Conservation (phyloP, 2,888 invertebrate species). For the Meganola albula region DNA sequence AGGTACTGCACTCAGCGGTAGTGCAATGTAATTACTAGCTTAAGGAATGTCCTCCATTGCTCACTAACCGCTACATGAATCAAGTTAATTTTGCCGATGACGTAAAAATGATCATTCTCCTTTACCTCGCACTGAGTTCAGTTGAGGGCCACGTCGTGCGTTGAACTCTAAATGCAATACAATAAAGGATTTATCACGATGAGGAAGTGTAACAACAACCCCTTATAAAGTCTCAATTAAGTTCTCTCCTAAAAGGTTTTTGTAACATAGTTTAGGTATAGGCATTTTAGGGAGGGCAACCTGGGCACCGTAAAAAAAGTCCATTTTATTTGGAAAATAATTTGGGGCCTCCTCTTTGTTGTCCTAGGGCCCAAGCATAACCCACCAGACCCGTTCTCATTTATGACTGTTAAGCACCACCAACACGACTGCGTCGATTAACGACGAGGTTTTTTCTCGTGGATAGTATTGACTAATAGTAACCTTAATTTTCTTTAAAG, state of each 20-base stretch:
- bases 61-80: slow-evolving; percentile 37
- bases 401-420: too few relatives aligned
- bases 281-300: too few relatives aligned
- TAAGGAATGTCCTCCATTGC: slow-evolving; percentile 21
- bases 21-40: slow-evolving; percentile 14
- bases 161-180: slow-evolving; percentile 62
- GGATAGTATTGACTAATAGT: too few relatives aligned
- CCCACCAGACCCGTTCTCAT: too few relatives aligned
- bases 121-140: slow-evolving; percentile 53
- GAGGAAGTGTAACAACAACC: slow-evolving; percentile 42
- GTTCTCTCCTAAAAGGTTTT: too few relatives aligned
- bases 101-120: slow-evolving; percentile 40
- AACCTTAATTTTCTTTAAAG: slow-evolving; percentile 51
- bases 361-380: too few relatives aligned
- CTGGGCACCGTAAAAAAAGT: too few relatives aligned
- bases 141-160: slow-evolving; percentile 44
- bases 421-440: slow-evolving; percentile 18
- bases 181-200: slow-evolving; percentile 55
- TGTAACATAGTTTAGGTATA: too few relatives aligned
- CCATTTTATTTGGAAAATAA: too few relatives aligned
- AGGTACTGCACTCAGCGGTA: slow-evolving; percentile 4
- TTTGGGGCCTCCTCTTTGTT: too few relatives aligned
- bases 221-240: too few relatives aligned
- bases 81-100: slow-evolving; percentile 63
- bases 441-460: too few relatives aligned